Evolutionary conservation across 2,888 invertebrate genomes (phyloP).

Genomic region (Amiota communis): DNA sequence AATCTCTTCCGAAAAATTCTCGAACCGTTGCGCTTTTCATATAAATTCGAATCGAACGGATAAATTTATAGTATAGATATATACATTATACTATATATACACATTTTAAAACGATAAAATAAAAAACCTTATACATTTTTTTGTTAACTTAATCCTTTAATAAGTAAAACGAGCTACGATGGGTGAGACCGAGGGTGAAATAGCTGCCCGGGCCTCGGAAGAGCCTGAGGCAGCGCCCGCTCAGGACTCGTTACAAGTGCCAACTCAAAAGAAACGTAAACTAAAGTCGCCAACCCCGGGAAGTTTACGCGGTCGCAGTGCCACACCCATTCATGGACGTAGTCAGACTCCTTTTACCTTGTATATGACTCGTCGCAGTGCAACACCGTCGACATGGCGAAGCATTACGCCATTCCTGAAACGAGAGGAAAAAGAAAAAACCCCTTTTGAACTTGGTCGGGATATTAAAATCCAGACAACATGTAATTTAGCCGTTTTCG

Average conservation of each 20-base stretch:
- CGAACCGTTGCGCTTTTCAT: constrained; percentile 60
- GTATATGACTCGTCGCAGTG: constrained; percentile 71
- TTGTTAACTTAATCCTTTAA: constrained; percentile 57
- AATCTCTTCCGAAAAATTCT: constrained; percentile 45
- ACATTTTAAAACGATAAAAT: constrained; percentile 55
- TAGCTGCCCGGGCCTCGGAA: constrained; percentile 65
- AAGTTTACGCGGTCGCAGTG: constrained; percentile 71
- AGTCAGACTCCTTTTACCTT: constrained; percentile 71
- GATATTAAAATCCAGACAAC: constrained; percentile 69
- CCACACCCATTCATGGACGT: constrained; percentile 72
- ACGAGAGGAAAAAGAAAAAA: constrained; percentile 73
- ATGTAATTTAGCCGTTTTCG: constrained; percentile 73
- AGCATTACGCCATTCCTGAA: constrained; percentile 73
- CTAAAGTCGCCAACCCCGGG: constrained; percentile 72
- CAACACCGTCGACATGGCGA: constrained; percentile 72
- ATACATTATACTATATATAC: constrained; percentile 13
- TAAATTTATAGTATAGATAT: constrained; percentile 31
- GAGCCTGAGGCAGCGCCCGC: constrained; percentile 68
- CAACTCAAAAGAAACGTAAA: constrained; percentile 69
- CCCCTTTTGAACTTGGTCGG: constrained; percentile 72
- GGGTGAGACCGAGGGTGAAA: constrained; percentile 72
- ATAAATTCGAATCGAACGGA: constrained; percentile 55
- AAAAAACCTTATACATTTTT: constrained; percentile 42
- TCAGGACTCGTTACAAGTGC: constrained; percentile 69
- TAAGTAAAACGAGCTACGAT: constrained; percentile 57